A percentile compares a stretch with the other conserved stretches of the same genome.
Evolutionary conservation across 2,797 vertebrate species (phyloP).

Genomic region (Sus cebifrons): DNA sequence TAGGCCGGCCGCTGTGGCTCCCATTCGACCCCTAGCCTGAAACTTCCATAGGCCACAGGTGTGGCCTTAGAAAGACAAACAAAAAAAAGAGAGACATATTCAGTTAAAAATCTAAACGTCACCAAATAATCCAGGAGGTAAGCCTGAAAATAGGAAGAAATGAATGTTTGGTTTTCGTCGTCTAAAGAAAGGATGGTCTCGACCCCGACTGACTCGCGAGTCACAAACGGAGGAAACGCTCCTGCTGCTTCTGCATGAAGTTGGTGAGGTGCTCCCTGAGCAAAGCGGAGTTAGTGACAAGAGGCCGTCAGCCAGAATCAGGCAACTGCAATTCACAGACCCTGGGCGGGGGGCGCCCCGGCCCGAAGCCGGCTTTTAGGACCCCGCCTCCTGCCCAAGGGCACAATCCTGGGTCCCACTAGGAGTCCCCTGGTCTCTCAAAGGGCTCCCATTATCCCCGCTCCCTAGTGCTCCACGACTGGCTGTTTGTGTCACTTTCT

Average conservation of each 20-base stretch:
- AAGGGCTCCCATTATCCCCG: background rate
- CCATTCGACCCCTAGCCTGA: no score
- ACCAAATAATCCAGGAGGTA: background rate
- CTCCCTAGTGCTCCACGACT: background rate
- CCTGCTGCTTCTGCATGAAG: background rate
- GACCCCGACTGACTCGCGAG: fast-evolving
- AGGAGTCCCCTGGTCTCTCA: background rate
- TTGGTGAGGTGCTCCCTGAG: fast-evolving
- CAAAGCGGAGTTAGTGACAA: no score
- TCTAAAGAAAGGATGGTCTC: background rate
- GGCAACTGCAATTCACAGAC: fast-evolving
- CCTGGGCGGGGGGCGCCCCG: fast-evolving
- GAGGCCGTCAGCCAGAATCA: no score
- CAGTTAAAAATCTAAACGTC: background rate
- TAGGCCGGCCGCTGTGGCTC: no score
- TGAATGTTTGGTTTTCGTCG: no score
- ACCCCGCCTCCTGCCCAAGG: no score
- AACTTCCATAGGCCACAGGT: no score
- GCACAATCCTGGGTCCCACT: fast-evolving
- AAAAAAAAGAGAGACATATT: no score
- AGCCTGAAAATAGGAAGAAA: background rate
- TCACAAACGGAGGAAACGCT: fast-evolving
- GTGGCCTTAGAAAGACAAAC: no score
- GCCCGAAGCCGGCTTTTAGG: fast-evolving
- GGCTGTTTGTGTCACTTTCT: fast-evolving